Conservation (phyloP, 2,113 vertebrate genomes). For the Meriones unguiculatus region DNA sequence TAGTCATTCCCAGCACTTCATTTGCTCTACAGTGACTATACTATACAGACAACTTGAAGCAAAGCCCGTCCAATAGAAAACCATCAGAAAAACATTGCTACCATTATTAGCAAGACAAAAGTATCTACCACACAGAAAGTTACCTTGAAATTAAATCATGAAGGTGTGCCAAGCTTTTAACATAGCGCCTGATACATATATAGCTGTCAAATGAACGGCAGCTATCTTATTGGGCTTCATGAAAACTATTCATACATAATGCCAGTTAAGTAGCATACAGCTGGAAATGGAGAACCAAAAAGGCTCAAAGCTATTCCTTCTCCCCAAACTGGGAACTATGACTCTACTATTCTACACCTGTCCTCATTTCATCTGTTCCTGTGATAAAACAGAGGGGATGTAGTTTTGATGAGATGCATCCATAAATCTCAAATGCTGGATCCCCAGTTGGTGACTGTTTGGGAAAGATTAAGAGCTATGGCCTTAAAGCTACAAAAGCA, state of each 20-base stretch:
- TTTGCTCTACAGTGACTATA: background rate
- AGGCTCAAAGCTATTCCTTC: background rate
- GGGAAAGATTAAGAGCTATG: background rate
- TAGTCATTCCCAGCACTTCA: background rate
- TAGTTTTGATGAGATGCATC: background rate
- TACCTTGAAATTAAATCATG: constrained; percentile 40
- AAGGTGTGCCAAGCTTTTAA: background rate
- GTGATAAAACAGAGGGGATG: background rate
- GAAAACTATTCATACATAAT: background rate
- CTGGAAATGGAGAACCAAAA: background rate
- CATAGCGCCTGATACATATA: background rate
- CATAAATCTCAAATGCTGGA: background rate
- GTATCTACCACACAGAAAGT: background rate
- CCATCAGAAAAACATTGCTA: background rate
- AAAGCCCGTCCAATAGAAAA: background rate
- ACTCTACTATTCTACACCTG: background rate
- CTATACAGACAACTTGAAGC: background rate
- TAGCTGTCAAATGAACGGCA: background rate
- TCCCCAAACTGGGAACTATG: background rate
- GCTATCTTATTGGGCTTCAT: background rate
- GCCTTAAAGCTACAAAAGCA: background rate
- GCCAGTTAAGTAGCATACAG: background rate
- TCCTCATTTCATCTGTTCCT: background rate
- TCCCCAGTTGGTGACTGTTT: background rate
- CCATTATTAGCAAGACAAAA: background rate